Base-by-base conservation (phyloP, 1,140 invertebrate genomes). In the Charaxes varanes region DNA sequence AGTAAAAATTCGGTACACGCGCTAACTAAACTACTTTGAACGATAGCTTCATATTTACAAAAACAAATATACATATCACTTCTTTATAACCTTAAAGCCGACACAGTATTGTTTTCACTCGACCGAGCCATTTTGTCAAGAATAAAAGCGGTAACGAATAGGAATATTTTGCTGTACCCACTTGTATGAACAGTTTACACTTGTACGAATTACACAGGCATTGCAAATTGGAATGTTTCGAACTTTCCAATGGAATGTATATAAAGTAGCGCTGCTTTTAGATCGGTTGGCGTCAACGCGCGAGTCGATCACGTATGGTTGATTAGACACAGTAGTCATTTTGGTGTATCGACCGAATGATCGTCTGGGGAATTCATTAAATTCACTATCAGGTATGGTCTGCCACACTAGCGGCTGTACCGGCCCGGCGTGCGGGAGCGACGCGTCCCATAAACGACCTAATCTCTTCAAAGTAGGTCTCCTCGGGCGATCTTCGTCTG, bases 371-470 rank as follows among this genome's bases (percentile, higher is more conserved):
- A 47, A 53, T 33, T 41, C 33, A 33, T 53, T 28, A 45, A 30
- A 30, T 43, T 46, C 54, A 59, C 61, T 70, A 73, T 82, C 81
- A 80, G 64, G 83, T 82, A 61, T 77, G 76, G 51, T 83, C 78
- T 11, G 70, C 66, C 31, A 66, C 61, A 55, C 58, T 72, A 33
- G 77, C 69, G 17, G 72, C 68, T 34, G 71, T 62, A 42, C 66
- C 53, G 12, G 65, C 66, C 53, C 70, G 79, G 6, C 61, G 68
- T 18, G 57, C 76, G 27, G 68, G 82, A 14, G 93, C 95, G 19
- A 96, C 94, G 74, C 96, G 95, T 2, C 94, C 95, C 89, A 97
- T 97, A 80, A 97, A 97, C 32, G 91, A 93, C 41, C 95, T 88
- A 48, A 97, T 97, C 81, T 97, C 95, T 59, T 97, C 94, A 76